Evolutionary conservation across 2,888 invertebrate species (phyloP).

Genomic region (Abrostola tripartita): DNA sequence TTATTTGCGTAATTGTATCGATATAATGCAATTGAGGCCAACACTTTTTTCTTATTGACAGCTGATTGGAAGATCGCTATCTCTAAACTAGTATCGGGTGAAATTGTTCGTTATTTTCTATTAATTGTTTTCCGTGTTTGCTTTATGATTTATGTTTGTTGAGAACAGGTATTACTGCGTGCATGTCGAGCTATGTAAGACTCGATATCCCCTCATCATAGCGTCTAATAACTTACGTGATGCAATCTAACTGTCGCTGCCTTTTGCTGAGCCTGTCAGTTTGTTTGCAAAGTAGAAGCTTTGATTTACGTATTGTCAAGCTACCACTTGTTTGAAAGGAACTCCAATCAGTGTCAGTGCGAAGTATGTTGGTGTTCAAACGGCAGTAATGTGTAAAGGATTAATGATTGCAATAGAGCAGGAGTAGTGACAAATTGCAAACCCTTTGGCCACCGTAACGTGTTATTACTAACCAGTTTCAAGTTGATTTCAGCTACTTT

Average conservation of each 20-base stretch:
- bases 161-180: constrained; percentile 49
- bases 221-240: constrained; percentile 46
- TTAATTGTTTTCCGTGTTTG: constrained; percentile 68
- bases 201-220: constrained; percentile 52
- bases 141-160: constrained; percentile 58
- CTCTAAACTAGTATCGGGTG: constrained; percentile 55
- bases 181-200: constrained; percentile 49
- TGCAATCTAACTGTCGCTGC: constrained; percentile 42
- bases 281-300: constrained; percentile 37
- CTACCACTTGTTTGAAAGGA: constrained; percentile 44
- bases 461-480: constrained; percentile 41
- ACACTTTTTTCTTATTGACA: constrained; percentile 60
- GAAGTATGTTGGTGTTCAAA: constrained; percentile 42
- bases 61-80: constrained; percentile 73
- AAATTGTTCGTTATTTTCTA: constrained; percentile 63
- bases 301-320: constrained; percentile 39
- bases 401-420: constrained; percentile 49
- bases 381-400: constrained; percentile 44
- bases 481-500: constrained; percentile 41
- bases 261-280: constrained; percentile 39
- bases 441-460: constrained; percentile 42
- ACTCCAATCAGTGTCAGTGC: constrained; percentile 52
- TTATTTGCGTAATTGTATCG: constrained; percentile 53
- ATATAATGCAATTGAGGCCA: constrained; percentile 52
- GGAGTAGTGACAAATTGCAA: constrained; percentile 47